Percentiles rank a stretch among this genome's conserved stretches.
Conservation (phyloP, 2,113 vertebrate genomes). For the Ciconia stormi region DNA sequence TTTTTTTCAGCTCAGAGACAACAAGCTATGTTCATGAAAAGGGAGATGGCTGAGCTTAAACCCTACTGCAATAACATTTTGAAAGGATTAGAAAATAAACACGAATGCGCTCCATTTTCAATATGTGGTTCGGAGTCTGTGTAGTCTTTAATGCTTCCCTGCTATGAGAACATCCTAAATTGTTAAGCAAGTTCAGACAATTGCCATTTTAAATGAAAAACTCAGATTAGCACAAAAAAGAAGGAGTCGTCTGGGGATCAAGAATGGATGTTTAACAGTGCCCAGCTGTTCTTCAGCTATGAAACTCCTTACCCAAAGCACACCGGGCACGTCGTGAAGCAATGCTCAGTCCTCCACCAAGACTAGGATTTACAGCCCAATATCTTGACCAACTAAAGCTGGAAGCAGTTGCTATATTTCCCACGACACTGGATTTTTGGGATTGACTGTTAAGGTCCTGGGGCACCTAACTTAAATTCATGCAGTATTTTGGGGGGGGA, state of each 20-base stretch:
- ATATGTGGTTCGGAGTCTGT: not conserved
- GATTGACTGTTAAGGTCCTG: not conserved
- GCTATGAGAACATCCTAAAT: conserved; percentile 27
- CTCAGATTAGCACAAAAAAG: conserved; percentile 23
- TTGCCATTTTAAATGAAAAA: conserved; percentile 41
- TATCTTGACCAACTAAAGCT: conserved; percentile 26
- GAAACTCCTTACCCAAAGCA: conserved; percentile 36
- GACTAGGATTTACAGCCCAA: conserved; percentile 39
- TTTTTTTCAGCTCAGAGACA: conserved; percentile 21
- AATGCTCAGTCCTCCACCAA: not conserved
- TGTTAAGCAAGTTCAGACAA: conserved; percentile 46
- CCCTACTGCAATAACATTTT: conserved; percentile 16
- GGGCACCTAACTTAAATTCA: not conserved
- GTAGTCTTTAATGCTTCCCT: conserved; percentile 1
- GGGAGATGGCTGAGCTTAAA: conserved; percentile 9
- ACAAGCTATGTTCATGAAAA: conserved; percentile 29
- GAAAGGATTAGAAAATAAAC: conserved; percentile 49
- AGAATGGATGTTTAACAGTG: conserved; percentile 26
- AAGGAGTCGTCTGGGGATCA: not conserved
- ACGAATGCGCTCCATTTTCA: conserved; percentile 16
- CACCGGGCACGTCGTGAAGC: not conserved
- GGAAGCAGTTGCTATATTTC: not conserved
- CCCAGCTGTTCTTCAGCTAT: conserved; percentile 39
- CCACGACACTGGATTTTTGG: not conserved
- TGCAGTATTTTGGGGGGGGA: not conserved